Evolutionary conservation across 2,797 vertebrate genomes (phyloP).

Genomic region (Enteromius paludinosus): DNA sequence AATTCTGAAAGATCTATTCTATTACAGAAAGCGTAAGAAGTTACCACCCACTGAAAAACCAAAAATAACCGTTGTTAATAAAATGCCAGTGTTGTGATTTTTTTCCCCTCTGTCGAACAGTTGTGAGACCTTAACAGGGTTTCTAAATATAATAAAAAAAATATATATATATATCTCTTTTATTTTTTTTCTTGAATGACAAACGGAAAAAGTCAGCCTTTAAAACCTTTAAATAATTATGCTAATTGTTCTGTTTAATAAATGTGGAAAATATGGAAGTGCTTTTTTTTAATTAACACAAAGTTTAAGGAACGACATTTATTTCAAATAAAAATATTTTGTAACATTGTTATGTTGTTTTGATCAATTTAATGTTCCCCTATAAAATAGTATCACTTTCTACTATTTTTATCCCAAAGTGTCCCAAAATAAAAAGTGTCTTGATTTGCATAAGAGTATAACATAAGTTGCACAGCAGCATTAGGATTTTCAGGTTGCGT

Average conservation of each 20-base stretch:
- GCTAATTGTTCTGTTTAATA: not conserved
- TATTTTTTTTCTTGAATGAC: not conserved
- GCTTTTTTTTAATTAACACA: not conserved
- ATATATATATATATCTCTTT: not conserved
- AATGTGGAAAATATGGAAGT: not conserved
- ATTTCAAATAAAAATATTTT: not conserved
- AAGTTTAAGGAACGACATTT: not conserved
- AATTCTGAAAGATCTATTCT: not conserved
- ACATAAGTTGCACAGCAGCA: not conserved
- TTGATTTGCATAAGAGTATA: not conserved
- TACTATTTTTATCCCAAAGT: not conserved
- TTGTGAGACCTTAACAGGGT: not conserved
- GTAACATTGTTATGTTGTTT: not conserved
- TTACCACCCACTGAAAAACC: not conserved
- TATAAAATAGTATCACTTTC: not conserved
- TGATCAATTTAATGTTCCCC: not conserved
- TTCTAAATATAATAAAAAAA: not conserved
- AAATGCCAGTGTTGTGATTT: not conserved
- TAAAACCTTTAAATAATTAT: not conserved
- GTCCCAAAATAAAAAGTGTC: not conserved
- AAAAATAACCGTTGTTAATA: not conserved
- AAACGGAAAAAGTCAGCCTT: not conserved
- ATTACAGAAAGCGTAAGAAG: not conserved
- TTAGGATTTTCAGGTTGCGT: not conserved
- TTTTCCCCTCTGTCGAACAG: not conserved